Conservation (phyloP, 2,888 invertebrate genomes). For the Stenichneumon culpator region DNA sequence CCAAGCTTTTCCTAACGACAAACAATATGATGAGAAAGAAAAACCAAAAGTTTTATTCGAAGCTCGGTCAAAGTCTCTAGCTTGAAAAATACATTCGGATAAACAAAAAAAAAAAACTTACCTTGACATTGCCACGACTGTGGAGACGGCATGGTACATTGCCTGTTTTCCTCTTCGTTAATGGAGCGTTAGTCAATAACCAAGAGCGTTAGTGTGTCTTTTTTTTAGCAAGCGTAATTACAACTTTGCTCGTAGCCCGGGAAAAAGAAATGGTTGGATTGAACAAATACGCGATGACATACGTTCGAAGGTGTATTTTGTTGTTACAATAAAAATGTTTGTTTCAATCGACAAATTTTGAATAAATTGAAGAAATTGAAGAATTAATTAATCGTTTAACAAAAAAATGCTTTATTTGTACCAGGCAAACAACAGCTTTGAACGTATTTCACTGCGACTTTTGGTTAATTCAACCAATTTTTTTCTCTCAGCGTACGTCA, state of each 20-base stretch:
- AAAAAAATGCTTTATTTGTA: no score
- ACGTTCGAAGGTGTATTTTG: no score
- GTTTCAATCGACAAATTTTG: no score
- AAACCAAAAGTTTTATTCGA: conserved; percentile 80
- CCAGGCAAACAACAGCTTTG: no score
- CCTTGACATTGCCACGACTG: conserved; percentile 93
- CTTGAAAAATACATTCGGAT: neutral
- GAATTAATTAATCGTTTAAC: no score
- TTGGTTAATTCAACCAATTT: no score
- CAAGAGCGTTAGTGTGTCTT: conserved; percentile 34
- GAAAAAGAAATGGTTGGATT: no score
- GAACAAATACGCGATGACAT: no score
- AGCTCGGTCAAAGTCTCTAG: conserved; percentile 78
- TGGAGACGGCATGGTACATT: conserved; percentile 97
- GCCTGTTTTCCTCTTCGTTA: conserved; percentile 90
- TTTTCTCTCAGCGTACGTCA: no score
- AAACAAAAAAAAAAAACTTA: conserved; percentile 61
- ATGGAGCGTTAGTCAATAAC: conserved; percentile 61
- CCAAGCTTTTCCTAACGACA: conserved; percentile 79
- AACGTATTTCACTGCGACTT: no score
- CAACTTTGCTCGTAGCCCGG: neutral
- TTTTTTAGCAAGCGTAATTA: neutral
- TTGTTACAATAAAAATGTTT: no score
- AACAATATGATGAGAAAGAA: conserved; percentile 4
- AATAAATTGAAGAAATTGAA: no score